Evolutionary conservation across 2,888 invertebrate genomes (phyloP).

Genomic region (Cosmorhoe ocellata): DNA sequence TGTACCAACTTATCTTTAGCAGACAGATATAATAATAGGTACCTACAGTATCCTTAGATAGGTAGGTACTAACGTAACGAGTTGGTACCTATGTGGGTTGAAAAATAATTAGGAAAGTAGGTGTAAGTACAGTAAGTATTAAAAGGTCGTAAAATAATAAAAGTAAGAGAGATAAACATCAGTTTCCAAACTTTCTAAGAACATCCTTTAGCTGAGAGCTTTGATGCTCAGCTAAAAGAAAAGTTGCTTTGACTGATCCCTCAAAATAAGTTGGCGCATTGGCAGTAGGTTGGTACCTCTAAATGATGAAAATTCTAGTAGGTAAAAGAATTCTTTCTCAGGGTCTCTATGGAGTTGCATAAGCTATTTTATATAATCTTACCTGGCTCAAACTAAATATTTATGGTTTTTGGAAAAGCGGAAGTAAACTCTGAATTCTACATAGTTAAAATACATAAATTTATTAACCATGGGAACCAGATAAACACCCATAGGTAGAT

Average conservation of each 20-base stretch:
- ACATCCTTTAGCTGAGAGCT: slow-evolving; percentile 24
- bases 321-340: background rate
- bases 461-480: background rate
- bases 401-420: slow-evolving; percentile 16
- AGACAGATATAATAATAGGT: too few species aligned
- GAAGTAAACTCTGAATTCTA: slow-evolving; percentile 10
- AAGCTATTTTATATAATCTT: slow-evolving; percentile 1
- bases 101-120: too few species aligned
- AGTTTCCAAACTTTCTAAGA: slow-evolving; percentile 23
- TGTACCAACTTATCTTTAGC: too few species aligned
- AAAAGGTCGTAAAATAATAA: background rate
- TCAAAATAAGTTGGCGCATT: slow-evolving; percentile 20
- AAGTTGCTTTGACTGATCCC: slow-evolving; percentile 26
- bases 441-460: too few species aligned
- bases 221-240: slow-evolving; percentile 28
- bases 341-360: slow-evolving; percentile 7
- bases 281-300: too few species aligned
- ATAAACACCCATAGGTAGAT: too few species aligned
- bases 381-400: slow-evolving; percentile 5
- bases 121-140: background rate
- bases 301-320: slow-evolving; percentile 5
- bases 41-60: too few species aligned
- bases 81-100: too few species aligned
- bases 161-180: slow-evolving; percentile 6
- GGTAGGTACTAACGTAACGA: too few species aligned